Evolutionary conservation across 2,113 vertebrate genomes (phyloP).

Genomic region (Equus przewalskii): DNA sequence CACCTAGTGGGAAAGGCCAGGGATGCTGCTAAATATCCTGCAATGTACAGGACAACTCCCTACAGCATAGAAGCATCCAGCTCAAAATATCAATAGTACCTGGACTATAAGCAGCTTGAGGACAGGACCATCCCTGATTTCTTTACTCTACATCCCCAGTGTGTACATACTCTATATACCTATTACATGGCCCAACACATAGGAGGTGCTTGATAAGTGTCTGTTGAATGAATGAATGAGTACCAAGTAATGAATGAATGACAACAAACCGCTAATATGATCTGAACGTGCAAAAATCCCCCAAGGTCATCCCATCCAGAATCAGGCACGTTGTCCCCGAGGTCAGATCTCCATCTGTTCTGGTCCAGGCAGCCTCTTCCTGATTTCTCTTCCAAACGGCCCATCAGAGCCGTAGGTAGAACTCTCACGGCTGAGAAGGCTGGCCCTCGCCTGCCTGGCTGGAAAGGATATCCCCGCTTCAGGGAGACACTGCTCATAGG

Average conservation of each 20-base stretch:
- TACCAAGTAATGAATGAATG: neutral
- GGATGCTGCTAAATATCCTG: no score
- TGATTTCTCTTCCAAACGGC: neutral
- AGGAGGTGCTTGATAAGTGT: neutral
- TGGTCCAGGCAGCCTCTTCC: neutral
- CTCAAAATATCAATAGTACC: no score
- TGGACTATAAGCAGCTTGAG: neutral
- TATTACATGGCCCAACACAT: neutral
- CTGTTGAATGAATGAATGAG: neutral
- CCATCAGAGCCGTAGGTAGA: neutral
- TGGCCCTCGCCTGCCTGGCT: neutral
- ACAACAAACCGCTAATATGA: neutral
- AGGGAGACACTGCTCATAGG: neutral
- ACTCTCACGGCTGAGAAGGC: neutral
- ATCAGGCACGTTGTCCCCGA: neutral
- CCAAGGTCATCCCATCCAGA: neutral
- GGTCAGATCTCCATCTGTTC: neutral
- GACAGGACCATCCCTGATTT: neutral
- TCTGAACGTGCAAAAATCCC: neutral
- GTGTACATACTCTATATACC: neutral
- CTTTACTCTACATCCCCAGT: neutral
- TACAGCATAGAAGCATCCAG: neutral
- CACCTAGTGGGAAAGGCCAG: neutral
- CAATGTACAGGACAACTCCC: neutral
- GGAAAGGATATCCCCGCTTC: neutral